Evolutionary conservation across 2,888 invertebrate species (phyloP), one percentile per base, ranked within the genome.

Genomic region (Litoditis marina): DNA sequence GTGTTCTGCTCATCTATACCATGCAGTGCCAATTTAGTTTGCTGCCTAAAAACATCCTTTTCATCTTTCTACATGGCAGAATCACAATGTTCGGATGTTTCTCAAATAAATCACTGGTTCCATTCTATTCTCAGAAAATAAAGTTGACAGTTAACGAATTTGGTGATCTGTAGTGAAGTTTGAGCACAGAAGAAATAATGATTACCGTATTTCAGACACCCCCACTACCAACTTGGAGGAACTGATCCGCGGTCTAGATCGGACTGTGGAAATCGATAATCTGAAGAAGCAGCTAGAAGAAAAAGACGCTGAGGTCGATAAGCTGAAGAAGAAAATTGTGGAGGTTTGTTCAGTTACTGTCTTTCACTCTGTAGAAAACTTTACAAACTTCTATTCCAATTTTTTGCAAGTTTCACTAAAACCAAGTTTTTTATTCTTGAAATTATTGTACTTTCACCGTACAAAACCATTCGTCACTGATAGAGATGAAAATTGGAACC

Each of bases 191-290:
- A n/a, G n/a, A n/a, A n/a, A n/a, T n/a, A n/a, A n/a, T n/a, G n/a
- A n/a, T n/a, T n/a, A n/a, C n/a, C n/a, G n/a, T n/a, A n/a, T 32
- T 42, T 28, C 39, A 51, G 59, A 59, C 13, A 5, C 59, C 28
- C 59, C 51, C 25, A 44, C 46, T n/a, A 53, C 32, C 25, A 56
- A 62, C 49, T 62, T 62, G 51, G 62, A 62, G 30, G 51, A 62
- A 49, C 36, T 62, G 30, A 42, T 62, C 42, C 49, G 52, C 7
- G 64, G 64, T 7, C 55, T 64, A 4, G 64, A 64, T 39, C 22
- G 54, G 55, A 59, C 39, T 22, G 52, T 60, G 5, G 64, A 64
- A 55, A 46, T 60, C 11, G 58, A 64, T 27, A 50, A 50, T 22
- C 31, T 64, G 32, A 32, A 49, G n/a, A 44, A 42, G 8, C 59